Evolutionary conservation across 23 tunicate species (phyloP).

Genomic region (Styela plicata): DNA sequence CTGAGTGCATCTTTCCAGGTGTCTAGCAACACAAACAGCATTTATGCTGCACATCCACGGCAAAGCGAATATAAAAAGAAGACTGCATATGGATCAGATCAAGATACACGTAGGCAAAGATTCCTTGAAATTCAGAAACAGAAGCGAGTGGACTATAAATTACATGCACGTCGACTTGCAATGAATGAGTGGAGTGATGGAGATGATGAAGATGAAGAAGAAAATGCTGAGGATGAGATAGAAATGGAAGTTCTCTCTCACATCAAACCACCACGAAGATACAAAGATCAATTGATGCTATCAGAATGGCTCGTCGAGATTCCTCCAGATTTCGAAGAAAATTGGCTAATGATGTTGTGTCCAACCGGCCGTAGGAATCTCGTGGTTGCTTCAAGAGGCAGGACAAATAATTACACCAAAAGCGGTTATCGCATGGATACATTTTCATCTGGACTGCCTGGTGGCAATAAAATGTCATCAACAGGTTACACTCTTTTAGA

Average conservation of each 20-base stretch:
- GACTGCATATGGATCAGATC: slow-evolving; percentile 38
- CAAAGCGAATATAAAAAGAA: slow-evolving; percentile 49
- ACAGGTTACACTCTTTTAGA: slow-evolving; percentile 78
- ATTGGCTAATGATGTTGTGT: slow-evolving; percentile 77
- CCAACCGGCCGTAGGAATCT: slow-evolving; percentile 74
- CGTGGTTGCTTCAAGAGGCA: slow-evolving; percentile 69
- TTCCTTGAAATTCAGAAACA: slow-evolving; percentile 56
- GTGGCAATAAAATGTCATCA: slow-evolving; percentile 42
- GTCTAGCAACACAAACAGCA: slow-evolving; percentile 48
- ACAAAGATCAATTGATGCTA: slow-evolving; percentile 80
- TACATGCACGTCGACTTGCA: slow-evolving; percentile 58
- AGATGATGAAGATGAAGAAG: slow-evolving; percentile 33
- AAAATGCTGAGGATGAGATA: slow-evolving; percentile 17
- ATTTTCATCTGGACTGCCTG: slow-evolving; percentile 68
- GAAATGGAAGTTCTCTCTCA: slow-evolving; percentile 7
- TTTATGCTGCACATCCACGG: slow-evolving; percentile 69
- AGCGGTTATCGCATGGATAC: slow-evolving; percentile 71
- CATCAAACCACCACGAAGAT: slow-evolving; percentile 48
- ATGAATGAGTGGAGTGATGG: slow-evolving; percentile 54
- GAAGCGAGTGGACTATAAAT: slow-evolving; percentile 56
- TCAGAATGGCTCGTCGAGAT: slow-evolving; percentile 96
- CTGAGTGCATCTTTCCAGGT: slow-evolving; percentile 54
- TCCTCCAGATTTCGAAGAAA: slow-evolving; percentile 67
- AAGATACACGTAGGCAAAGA: slow-evolving; percentile 47
- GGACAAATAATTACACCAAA: slow-evolving; percentile 68